A percentile compares a stretch with the other conserved stretches of the same genome.
Conservation (phyloP, 2,888 invertebrate species). For the Hirtodrosophila trivittata region DNA sequence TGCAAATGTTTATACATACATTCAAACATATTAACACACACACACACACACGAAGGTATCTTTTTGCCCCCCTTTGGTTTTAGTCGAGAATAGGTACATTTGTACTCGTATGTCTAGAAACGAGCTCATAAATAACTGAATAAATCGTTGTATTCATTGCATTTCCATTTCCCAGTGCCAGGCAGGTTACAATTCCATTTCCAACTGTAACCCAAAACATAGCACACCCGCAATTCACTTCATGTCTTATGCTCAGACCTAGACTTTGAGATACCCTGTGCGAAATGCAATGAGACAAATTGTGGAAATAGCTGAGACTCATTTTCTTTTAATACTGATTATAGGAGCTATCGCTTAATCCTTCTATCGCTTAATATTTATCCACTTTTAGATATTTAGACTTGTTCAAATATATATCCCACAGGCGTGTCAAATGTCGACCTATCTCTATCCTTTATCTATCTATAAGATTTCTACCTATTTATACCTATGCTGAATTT, state of each 20-base stretch:
- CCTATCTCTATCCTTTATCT: not conserved
- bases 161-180: conserved; percentile 21
- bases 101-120: conserved; percentile 24
- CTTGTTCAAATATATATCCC: too few relatives aligned
- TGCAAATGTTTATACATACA: conserved; percentile 52
- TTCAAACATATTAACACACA: conserved; percentile 3
- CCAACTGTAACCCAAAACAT: conserved; percentile 22
- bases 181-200: conserved; percentile 15
- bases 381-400: too few relatives aligned
- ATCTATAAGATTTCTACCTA: too few relatives aligned
- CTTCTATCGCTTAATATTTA: too few relatives aligned
- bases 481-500: too few relatives aligned
- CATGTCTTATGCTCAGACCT: not conserved
- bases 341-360: too few relatives aligned
- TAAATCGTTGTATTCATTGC: conserved; percentile 17
- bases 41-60: not conserved
- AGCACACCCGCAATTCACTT: conserved; percentile 24
- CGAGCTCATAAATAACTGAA: conserved; percentile 64
- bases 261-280: conserved; percentile 4
- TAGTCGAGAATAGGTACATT: conserved; percentile 14
- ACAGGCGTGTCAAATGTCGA: too few relatives aligned
- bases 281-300: too few relatives aligned
- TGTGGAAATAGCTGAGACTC: not conserved
- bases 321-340: too few relatives aligned
- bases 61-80: not conserved